Conservation (phyloP, 2,888 invertebrate species). For the Tribolium freemani region DNA sequence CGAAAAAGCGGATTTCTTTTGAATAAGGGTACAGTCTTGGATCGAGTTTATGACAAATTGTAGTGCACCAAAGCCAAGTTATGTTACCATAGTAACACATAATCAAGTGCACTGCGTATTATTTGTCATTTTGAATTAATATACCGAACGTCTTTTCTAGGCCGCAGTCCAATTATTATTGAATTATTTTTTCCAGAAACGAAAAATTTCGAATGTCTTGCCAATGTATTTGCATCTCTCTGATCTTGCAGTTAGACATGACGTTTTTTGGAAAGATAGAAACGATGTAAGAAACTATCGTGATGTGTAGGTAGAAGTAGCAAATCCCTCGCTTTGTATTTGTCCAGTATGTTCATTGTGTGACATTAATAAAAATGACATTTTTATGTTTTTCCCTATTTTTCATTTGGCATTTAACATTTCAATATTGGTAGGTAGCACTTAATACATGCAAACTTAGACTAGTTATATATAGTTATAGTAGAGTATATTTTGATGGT, state of each 20-base stretch:
- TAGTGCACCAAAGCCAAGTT: background rate
- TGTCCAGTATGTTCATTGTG: background rate
- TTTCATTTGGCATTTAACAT: background rate
- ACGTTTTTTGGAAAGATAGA: background rate
- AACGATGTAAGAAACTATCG: background rate
- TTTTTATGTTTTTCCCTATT: background rate
- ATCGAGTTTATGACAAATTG: background rate
- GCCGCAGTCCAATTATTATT: background rate
- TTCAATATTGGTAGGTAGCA: too few species aligned
- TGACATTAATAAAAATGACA: background rate
- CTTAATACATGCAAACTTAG: too few species aligned
- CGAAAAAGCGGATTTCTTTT: background rate
- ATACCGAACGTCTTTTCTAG: too few species aligned
- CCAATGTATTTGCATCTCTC: background rate
- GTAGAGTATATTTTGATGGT: background rate
- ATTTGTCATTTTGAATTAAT: background rate
- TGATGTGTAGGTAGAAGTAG: background rate
- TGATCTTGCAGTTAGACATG: background rate
- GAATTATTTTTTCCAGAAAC: background rate
- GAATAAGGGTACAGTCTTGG: background rate
- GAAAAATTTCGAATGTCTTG: background rate
- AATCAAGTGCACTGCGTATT: background rate
- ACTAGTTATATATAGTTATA: too few species aligned
- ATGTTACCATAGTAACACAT: background rate
- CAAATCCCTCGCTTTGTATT: background rate